Evolutionary conservation across 2,113 vertebrate species (phyloP), one percentile per base, ranked within the genome.

Genomic region (Buteo buteo): DNA sequence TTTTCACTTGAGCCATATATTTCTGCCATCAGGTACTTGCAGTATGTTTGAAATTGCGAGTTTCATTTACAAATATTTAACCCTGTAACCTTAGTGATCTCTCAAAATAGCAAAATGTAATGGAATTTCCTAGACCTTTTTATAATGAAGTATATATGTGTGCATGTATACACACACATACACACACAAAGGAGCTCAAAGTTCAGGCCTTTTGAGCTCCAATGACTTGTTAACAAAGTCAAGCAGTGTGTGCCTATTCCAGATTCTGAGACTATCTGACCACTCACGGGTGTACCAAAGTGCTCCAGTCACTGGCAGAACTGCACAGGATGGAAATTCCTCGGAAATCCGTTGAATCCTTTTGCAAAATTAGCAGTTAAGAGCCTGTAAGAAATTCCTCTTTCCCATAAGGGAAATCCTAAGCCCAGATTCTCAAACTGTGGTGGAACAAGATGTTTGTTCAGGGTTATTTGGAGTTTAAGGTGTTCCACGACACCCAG

Each of bases 21-120:
- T 87, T 93, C 81, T 84, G n/a, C 24, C 42, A 40, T 18, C 13
- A 4, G 20, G 47, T 72, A n/a, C 52, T 18, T 55, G 61, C 47
- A 59, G 4, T n/a, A 24, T 38, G 73, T 67, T 70, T 76, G 70
- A 82, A 76, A 61, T 6, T 0, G 3, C 24, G 36, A 81, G 42
- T 54, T 93, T 88, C 0, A 4, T 79, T 89, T 81, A 54, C 55
- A 73, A 32, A 7, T 58, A 57, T 81, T 86, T 78, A 67, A 73
- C 31, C 64, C 28, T 0, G 0, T 10, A 79, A 57, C 47, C 32
- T 38, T n/a, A 54, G 42, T 16, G 10, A 74, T 55, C 32, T 74
- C 31, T 81, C 65, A 73, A 40, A 95, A 52, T 22, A 95, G 50
- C 36, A 52, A 47, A 13, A 34, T 25, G 26, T 52, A 38, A 21